Evolutionary conservation across 2,888 invertebrate genomes (phyloP).

Genomic region (Mayetiola destructor): DNA sequence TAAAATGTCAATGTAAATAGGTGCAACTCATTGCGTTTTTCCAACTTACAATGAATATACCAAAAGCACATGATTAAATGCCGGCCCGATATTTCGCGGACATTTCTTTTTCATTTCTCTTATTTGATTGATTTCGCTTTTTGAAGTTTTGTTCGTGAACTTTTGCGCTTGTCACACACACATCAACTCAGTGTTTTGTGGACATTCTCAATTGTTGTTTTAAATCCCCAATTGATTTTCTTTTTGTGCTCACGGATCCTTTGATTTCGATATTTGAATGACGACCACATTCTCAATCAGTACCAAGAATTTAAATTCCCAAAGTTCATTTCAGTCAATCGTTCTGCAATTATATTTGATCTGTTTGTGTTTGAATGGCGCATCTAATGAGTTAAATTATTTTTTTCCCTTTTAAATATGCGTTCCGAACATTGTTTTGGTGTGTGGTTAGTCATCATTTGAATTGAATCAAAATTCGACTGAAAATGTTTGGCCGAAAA

Average conservation of each 20-base stretch:
- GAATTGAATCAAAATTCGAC: no score
- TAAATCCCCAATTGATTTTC: background rate
- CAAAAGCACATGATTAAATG: background rate
- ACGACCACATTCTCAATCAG: background rate
- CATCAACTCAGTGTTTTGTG: no score
- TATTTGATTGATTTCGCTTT: no score
- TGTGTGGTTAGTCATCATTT: no score
- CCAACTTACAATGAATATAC: background rate
- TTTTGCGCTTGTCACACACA: background rate
- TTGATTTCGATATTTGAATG: no score
- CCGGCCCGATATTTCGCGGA: background rate
- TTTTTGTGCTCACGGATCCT: background rate
- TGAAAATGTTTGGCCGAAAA: no score
- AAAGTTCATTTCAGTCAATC: background rate
- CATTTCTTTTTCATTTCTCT: background rate
- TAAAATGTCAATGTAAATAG: slow-evolving; percentile 3
- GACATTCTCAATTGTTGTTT: no score
- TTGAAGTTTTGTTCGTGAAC: no score
- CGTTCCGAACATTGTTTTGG: background rate
- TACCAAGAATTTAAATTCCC: background rate
- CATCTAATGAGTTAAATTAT: background rate
- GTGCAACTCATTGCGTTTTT: background rate
- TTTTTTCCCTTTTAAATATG: background rate
- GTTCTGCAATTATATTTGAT: background rate
- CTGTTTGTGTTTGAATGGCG: background rate